phyloP scores from a whole-genome alignment of 2,113 vertebrate species.

The Callocephalon fimbriatum region DNA sequence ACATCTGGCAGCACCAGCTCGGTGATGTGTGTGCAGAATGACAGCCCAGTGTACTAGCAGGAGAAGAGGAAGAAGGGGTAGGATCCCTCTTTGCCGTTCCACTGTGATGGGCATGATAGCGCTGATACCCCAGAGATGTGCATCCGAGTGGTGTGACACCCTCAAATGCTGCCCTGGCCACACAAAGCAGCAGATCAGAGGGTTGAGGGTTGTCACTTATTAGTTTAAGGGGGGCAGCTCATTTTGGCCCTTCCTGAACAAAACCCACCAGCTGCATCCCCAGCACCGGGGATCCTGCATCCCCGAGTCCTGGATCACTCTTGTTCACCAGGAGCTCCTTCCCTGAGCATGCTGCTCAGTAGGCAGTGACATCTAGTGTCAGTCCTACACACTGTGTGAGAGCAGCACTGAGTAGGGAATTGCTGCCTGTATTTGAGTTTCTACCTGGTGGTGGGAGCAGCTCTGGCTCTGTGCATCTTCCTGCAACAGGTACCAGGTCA shows the following conservation, averaged over 20 bases:
- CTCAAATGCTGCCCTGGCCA: neutral
- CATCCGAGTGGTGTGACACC: accelerated
- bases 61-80: neutral
- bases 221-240: neutral
- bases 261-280: accelerated
- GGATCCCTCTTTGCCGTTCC: neutral
- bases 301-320: neutral
- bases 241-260: neutral
- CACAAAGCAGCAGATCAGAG: neutral
- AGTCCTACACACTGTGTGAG: neutral
- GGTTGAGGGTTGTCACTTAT: neutral
- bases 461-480: neutral
- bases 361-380: conserved; percentile 25
- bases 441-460: neutral
- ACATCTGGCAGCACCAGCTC: neutral
- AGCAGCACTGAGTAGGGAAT: neutral
- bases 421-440: accelerated
- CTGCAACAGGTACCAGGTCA: neutral
- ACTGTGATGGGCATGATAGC: accelerated
- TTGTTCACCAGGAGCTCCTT: neutral
- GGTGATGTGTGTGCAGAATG: neutral
- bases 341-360: neutral
- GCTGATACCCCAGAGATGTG: neutral
- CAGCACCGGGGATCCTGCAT: neutral
- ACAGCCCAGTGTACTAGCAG: neutral